Conservation (phyloP, 2,888 invertebrate genomes). For the Eupithecia exiguata region DNA sequence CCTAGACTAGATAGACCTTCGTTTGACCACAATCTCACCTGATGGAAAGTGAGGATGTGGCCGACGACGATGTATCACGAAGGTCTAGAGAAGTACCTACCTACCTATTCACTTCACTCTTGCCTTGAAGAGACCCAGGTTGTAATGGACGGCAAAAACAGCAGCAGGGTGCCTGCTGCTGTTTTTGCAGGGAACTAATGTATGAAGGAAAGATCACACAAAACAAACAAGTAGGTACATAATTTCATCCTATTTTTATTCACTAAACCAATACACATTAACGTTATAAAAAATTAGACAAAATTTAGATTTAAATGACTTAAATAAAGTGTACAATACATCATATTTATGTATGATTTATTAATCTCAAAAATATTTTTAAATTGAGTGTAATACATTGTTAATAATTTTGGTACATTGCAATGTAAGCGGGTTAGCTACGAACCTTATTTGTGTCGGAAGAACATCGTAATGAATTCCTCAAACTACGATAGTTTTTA, state of each 20-base stretch:
- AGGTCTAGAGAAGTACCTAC: too few species aligned
- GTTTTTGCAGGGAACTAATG: too few species aligned
- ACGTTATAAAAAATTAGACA: slow-evolving; percentile 69
- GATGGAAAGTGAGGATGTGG: too few species aligned
- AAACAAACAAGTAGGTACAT: slow-evolving; percentile 44
- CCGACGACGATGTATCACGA: too few species aligned
- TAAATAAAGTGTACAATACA: slow-evolving; percentile 45
- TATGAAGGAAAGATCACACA: too few species aligned
- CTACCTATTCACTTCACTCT: too few species aligned
- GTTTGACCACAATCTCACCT: too few species aligned
- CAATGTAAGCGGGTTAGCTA: slow-evolving; percentile 10
- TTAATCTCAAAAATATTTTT: slow-evolving; percentile 75
- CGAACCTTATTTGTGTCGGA: not conserved
- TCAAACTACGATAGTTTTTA: not conserved
- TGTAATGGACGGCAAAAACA: too few species aligned
- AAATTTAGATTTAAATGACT: slow-evolving; percentile 48
- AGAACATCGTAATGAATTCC: not conserved
- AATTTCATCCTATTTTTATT: slow-evolving; percentile 69
- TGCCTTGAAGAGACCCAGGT: too few species aligned
- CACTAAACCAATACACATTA: slow-evolving; percentile 72
- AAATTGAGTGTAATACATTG: slow-evolving; percentile 66
- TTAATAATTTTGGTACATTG: slow-evolving; percentile 56
- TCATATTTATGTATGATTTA: slow-evolving; percentile 58
- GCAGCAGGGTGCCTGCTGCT: too few species aligned
- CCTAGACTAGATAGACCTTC: too few species aligned